phyloP scores from a whole-genome alignment of 2,113 vertebrate genomes.

The Hemichromis elongatus region DNA sequence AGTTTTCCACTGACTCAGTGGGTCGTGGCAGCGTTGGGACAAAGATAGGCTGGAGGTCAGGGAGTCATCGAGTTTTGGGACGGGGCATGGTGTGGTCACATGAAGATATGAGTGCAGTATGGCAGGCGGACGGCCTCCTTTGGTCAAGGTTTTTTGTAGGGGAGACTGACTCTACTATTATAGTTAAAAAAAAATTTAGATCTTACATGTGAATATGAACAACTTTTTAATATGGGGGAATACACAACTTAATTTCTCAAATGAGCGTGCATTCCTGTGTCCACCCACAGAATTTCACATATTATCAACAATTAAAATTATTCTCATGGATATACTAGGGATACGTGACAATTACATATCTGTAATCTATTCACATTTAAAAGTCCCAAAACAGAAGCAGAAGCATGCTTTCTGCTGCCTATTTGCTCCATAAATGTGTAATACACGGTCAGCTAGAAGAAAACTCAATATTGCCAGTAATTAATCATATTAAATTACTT shows the following conservation, averaged over 20 bases:
- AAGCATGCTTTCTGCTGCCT: neutral
- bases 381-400: neutral
- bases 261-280: neutral
- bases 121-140: neutral
- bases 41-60: constrained; percentile 64
- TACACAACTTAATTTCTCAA: neutral
- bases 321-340: neutral
- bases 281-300: neutral
- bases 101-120: neutral
- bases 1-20: constrained; percentile 84
- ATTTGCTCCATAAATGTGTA: neutral
- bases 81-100: constrained; percentile 9
- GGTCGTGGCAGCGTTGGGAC: constrained; percentile 61
- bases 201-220: neutral
- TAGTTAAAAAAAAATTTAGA: neutral
- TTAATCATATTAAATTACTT: neutral
- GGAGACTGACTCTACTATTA: neutral
- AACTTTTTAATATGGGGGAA: neutral
- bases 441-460: neutral
- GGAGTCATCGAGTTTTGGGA: constrained; percentile 23
- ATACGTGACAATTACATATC: neutral
- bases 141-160: neutral
- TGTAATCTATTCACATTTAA: neutral
- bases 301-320: neutral
- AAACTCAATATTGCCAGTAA: neutral